Conservation (phyloP, 2,888 invertebrate species). For the Exephanes ischioxanthus region DNA sequence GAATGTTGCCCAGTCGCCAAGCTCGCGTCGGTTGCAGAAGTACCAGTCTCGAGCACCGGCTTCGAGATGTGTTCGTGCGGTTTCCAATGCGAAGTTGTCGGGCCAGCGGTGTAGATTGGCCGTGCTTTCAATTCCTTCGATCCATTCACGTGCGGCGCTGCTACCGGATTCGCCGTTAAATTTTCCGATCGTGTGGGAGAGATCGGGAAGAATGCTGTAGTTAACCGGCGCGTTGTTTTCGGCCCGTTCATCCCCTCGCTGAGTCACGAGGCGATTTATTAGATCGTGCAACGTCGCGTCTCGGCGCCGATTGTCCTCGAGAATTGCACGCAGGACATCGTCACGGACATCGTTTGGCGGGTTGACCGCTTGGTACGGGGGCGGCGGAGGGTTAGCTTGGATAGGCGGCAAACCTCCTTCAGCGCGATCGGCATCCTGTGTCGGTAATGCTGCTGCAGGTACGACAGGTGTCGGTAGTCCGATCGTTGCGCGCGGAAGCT, state of each 20-base stretch:
- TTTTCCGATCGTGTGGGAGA: slow-evolving; percentile 23
- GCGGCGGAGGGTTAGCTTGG: not conserved
- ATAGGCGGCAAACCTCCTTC: not conserved
- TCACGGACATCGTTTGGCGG: not conserved
- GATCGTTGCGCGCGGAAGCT: not conserved
- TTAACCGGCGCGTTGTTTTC: not conserved
- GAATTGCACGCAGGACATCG: not conserved
- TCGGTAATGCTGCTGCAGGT: not conserved
- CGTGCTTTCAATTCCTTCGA: slow-evolving; percentile 17
- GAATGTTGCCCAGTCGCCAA: slow-evolving; percentile 2
- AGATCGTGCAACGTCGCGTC: not conserved
- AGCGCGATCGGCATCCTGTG: not conserved
- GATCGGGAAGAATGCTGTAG: slow-evolving; percentile 21
- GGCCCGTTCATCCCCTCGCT: not conserved
- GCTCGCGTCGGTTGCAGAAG: not conserved
- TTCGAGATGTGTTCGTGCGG: slow-evolving; percentile 18
- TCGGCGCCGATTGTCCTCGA: slow-evolving; percentile 12
- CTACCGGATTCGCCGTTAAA: slow-evolving; percentile 25
- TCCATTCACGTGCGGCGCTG: slow-evolving; percentile 7
- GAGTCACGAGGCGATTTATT: not conserved
- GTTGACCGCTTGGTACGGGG: not conserved
- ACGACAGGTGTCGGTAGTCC: not conserved
- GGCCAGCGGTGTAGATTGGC: slow-evolving; percentile 41
- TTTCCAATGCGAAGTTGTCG: slow-evolving; percentile 26
- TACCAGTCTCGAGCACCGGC: slow-evolving; percentile 39